Base-by-base conservation (phyloP, 2,888 invertebrate genomes). In the Mellilla xanthometata region DNA sequence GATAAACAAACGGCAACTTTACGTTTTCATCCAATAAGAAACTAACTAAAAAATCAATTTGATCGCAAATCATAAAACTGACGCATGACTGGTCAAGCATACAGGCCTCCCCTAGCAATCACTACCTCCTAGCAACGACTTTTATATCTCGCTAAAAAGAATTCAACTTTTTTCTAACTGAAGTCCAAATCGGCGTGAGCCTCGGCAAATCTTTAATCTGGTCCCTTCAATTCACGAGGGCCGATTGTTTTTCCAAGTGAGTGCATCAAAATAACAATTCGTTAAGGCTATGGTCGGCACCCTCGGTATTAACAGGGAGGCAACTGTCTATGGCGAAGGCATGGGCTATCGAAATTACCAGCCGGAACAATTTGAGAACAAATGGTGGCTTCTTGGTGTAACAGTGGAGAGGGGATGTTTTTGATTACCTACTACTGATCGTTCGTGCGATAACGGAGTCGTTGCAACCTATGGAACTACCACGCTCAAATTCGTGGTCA, bases 241-340 rank as follows among this genome's bases (percentile, higher is more conserved):
- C 70, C 79, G 76, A 86, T 86, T 85, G 83, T 85, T 86, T 85
- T 88, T 86, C 85, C 85, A 72, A 82, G 73, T 79, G 86, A 81
- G 75, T 77, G 82, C 77, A 73, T 81, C 84, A 78, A 86, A 87
- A 85, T 87, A 88, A 86, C 86, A 84, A 86, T 84, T 85, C 82
- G 78, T 76, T 76, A 74, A 66, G 71, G 65, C 61, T 58, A 57
- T 69, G 72, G 67, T 75, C 68, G 65, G 65, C 73, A 76, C 65
- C 65, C 62, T 62, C 60, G 56, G 30, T 38, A 59, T 62, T 62
- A 58, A 55, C 42, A 41, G 46, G 39, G 26, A 39, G 24, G 40
- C 35, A 27, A 40, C 35, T 41, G 39, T 5, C 31, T 38, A 39
- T 29, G 30, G 34, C 27, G 15, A 27, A 30, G 38, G 19, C 15